These are phyloP conservation scores for Gymnocypris eckloni DNA, from an alignment of 2,797 vertebrate species.

Conservation along the genomic window DNA sequence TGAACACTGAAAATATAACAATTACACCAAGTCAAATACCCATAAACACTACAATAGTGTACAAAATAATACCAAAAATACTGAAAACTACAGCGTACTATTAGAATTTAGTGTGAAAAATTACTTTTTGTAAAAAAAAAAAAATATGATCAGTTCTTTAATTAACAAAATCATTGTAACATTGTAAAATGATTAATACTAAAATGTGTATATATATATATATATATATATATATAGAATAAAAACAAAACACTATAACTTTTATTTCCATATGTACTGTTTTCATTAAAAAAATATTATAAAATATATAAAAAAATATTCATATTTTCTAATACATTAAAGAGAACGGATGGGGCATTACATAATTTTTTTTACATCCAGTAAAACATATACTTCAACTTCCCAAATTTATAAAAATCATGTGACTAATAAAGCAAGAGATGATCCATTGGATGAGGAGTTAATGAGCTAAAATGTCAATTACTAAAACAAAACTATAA, in stretches of 20 bases:
- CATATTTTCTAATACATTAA: too few relatives aligned
- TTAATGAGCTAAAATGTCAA: neutral
- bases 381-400: too few relatives aligned
- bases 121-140: too few relatives aligned
- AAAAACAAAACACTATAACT: neutral
- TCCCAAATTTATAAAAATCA: neutral
- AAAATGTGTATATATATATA: too few relatives aligned
- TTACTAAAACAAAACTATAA: neutral
- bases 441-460: neutral
- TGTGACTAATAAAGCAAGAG: neutral
- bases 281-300: too few relatives aligned
- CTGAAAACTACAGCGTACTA: neutral
- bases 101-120: neutral
- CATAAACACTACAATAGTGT: neutral
- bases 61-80: too few relatives aligned
- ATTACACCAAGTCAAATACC: neutral
- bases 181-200: neutral
- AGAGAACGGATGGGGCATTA: too few relatives aligned
- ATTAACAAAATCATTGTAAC: neutral
- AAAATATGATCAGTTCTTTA: neutral
- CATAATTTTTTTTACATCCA: neutral
- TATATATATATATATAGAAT: neutral
- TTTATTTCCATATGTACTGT: neutral
- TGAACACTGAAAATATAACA: neutral
- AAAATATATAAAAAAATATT: too few relatives aligned